Evolutionary conservation across 2,888 invertebrate genomes (phyloP), one percentile per base, ranked within the genome.

Genomic region (Volucella inflata): DNA sequence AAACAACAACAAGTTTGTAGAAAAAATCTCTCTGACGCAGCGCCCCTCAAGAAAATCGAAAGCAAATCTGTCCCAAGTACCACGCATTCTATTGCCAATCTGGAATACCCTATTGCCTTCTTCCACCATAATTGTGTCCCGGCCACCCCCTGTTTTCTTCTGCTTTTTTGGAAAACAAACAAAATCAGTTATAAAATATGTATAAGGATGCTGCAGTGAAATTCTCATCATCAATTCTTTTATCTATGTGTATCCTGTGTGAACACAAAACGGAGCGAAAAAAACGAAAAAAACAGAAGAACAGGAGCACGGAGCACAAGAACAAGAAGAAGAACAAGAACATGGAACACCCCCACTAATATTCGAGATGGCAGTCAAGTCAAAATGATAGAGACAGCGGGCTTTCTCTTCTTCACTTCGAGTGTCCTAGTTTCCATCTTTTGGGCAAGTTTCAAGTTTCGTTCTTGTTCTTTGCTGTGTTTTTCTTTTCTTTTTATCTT

Each of bases 121-220:
- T 16, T 38, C 36, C 17, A 42, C 46, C n/a, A 65, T 57, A 53
- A 65, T 30, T 30, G 30, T 30, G 30, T 30, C 30, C n/a, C 36
- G 44, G 40, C 36, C 55, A 46, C 30, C 9, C 12, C 36, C 51
- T 0, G 36, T 40, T 57, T 17, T 11, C 2, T 30, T 30, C 30
- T 30, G 30, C 30, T 30, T 30, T 30, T 30, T 6, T 30, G 30
- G 67, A 16, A 68, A 77, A 40, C 64, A 77, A 68, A 59, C 59
- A 76, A 82, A 82, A 72, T 72, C 62, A 44, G 30, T 72, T 67
- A 77, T 82, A 71, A 77, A 71, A 67, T 82, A 82, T 82, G 82
- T 78, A 82, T 53, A 67, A 60, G 72, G 77, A 82, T 78, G 60
- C 65, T 82, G 78, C 77, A 82, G 77, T 72, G 48, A 62, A 78